Evolutionary conservation across 2,113 vertebrate species (phyloP), one percentile per base, ranked within the genome.

Genomic region (Platysteira castanea): DNA sequence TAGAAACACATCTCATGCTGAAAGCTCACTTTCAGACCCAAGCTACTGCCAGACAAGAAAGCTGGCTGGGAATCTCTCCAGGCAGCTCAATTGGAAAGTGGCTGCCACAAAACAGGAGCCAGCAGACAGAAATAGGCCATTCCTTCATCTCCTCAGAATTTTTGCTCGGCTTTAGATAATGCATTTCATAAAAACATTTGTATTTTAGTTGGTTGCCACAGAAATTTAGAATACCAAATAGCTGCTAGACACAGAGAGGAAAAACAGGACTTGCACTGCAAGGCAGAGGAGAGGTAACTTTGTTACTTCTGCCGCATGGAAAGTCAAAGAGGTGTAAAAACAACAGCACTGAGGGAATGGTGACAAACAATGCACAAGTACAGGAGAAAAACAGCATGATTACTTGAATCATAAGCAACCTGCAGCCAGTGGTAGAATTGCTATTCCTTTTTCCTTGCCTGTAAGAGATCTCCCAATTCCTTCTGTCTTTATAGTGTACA

Each of bases 1-100:
- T 77, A 90, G 65, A 74, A 95, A 95, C 22, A 95, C 27, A 86
- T 92, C 89, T 89, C 73, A 84, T 27, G n/a, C 69, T 90, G 84
- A 31, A 86, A 80, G n/a, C 33, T 86, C 26, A 5, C 37, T 91
- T 67, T 75, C 65, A 75, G 69, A 68, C 44, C 35, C 61, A 33
- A 75, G 52, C 59, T n/a, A 61, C 59, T 84, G 87, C 68, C 49
- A 95, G 61, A 44, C 59, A 80, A 80, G 76, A 46, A 84, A 64
- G 39, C 4, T 42, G 60, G 27, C 76, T 60, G 64, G 67, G 76
- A 63, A 69, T 21, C 35, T 54, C 33, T 83, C 88, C 79, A 79
- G 75, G 67, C 83, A 92, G 68, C 41, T 88, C 41, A 53, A 2
- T 17, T 42, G 71, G 39, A 57, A 91, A 91, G 46, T 4, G 23